Evolutionary conservation across 2,113 vertebrate species (phyloP).

Genomic region (Stigmatopora nigra): DNA sequence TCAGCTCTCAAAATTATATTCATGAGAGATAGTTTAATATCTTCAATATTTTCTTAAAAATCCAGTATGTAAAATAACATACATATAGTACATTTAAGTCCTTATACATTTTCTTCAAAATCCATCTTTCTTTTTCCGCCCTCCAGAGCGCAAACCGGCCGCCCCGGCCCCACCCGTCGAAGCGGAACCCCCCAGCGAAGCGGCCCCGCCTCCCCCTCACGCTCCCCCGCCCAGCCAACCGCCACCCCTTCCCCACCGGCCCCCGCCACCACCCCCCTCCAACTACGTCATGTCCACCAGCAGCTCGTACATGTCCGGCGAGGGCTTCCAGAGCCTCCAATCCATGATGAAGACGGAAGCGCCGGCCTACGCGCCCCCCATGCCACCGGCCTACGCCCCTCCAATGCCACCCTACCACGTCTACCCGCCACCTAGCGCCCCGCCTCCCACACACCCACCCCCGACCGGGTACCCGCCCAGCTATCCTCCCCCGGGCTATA

Average conservation of each 20-base stretch:
- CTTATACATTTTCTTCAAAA: too few relatives aligned
- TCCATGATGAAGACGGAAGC: slow-evolving; percentile 96
- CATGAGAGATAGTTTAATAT: too few relatives aligned
- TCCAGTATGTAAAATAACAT: slow-evolving; percentile 26
- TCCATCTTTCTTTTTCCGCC: neutral
- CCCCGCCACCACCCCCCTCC: slow-evolving; percentile 81
- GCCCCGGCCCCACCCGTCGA: slow-evolving; percentile 64
- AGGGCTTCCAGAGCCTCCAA: slow-evolving; percentile 91
- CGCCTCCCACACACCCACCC: slow-evolving; percentile 74
- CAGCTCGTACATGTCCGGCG: slow-evolving; percentile 95
- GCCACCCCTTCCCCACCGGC: slow-evolving; percentile 84
- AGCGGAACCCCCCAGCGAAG: slow-evolving; percentile 73
- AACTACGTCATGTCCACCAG: slow-evolving; percentile 94
- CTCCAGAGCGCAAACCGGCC: slow-evolving; percentile 81
- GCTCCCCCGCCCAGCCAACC: slow-evolving; percentile 84
- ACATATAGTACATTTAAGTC: too few relatives aligned
- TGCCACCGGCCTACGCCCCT: slow-evolving; percentile 82
- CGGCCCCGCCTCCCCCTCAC: slow-evolving; percentile 82
- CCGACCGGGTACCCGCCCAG: slow-evolving; percentile 71
- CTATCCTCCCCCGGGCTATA: slow-evolving; percentile 85
- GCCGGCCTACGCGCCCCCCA: slow-evolving; percentile 77
- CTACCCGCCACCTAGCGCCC: slow-evolving; percentile 74
- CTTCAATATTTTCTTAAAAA: too few relatives aligned
- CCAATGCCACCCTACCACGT: slow-evolving; percentile 84
- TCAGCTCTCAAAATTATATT: too few relatives aligned